Evolutionary conservation across 2,797 vertebrate genomes (phyloP).

Genomic region (Danio tinwini): DNA sequence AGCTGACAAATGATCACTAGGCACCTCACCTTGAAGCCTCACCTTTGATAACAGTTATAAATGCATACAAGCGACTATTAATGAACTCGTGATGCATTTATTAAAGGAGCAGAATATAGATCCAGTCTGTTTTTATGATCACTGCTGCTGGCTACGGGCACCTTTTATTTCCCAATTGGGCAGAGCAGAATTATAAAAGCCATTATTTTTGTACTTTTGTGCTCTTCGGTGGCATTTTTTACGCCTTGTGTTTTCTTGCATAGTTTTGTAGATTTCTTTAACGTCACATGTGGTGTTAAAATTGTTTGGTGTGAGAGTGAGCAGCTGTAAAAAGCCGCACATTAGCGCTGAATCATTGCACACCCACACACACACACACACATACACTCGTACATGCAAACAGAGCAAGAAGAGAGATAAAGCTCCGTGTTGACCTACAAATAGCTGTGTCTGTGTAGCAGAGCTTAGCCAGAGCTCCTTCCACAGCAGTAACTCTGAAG

Average conservation of each 20-base stretch:
- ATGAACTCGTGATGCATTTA: not conserved
- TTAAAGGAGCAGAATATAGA: slow-evolving; percentile 1
- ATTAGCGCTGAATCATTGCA: slow-evolving; percentile 38
- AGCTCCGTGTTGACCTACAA: slow-evolving; percentile 48
- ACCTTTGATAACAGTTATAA: slow-evolving; percentile 15
- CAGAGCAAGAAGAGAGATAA: slow-evolving; percentile 14
- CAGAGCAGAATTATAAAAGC: not conserved
- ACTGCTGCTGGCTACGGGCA: not conserved
- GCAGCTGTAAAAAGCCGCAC: slow-evolving; percentile 36
- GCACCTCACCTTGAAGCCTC: not conserved
- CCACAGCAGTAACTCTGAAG: slow-evolving; percentile 14
- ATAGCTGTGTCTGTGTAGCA: slow-evolving; percentile 29
- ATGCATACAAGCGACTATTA: not conserved
- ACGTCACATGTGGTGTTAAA: not conserved
- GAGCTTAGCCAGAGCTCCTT: slow-evolving; percentile 31
- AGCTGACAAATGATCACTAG: slow-evolving; percentile 2
- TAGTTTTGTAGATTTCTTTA: not conserved
- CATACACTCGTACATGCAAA: slow-evolving; percentile 6
- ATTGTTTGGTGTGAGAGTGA: slow-evolving; percentile 6
- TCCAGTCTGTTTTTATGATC: slow-evolving; percentile 19
- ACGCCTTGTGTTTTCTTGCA: not conserved
- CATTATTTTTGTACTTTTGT: slow-evolving; percentile 3
- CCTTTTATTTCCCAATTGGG: slow-evolving; percentile 25
- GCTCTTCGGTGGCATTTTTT: slow-evolving; percentile 2
- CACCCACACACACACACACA: slow-evolving; percentile 18